These are phyloP conservation scores for Python bivittatus DNA, from an alignment of 2,113 vertebrate genomes.

Conservation along the genomic window DNA sequence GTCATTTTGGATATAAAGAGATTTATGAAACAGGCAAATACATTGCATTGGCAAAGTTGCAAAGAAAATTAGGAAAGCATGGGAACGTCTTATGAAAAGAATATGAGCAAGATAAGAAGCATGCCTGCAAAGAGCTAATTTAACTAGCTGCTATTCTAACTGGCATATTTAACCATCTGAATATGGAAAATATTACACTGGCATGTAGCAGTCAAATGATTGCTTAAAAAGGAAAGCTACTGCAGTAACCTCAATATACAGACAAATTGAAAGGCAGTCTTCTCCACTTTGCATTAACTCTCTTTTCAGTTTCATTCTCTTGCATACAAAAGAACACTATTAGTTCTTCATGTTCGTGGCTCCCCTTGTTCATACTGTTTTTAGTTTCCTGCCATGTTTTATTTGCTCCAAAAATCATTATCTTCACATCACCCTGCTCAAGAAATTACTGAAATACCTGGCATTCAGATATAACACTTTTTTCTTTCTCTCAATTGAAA, in stretches of 20 bases:
- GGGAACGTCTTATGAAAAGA: neutral
- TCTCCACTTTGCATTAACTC: neutral
- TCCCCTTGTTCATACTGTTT: neutral
- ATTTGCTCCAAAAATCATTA: neutral
- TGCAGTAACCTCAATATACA: slow-evolving; percentile 2
- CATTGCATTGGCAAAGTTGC: slow-evolving; percentile 3
- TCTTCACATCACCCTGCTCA: neutral
- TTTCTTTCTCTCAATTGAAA: neutral
- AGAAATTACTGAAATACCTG: neutral
- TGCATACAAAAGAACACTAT: neutral
- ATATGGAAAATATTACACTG: slow-evolving; percentile 27
- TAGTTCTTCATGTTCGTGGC: too few relatives aligned
- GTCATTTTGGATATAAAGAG: slow-evolving; percentile 10
- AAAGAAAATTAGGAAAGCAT: slow-evolving; percentile 18
- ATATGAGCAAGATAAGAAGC: neutral
- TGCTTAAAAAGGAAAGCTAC: slow-evolving; percentile 15
- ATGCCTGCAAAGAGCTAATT: slow-evolving; percentile 7
- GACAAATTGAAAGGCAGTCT: slow-evolving; percentile 5
- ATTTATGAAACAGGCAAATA: neutral
- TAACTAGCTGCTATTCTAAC: slow-evolving; percentile 15
- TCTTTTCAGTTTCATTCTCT: neutral
- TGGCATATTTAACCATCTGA: neutral
- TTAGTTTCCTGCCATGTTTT: neutral
- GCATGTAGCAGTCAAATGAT: slow-evolving; percentile 5
- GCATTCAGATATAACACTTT: neutral